Percentiles rank a stretch among this genome's conserved stretches.
phyloP scores from a whole-genome alignment of 2,888 invertebrate genomes.

The Mesorhabditis belari region DNA sequence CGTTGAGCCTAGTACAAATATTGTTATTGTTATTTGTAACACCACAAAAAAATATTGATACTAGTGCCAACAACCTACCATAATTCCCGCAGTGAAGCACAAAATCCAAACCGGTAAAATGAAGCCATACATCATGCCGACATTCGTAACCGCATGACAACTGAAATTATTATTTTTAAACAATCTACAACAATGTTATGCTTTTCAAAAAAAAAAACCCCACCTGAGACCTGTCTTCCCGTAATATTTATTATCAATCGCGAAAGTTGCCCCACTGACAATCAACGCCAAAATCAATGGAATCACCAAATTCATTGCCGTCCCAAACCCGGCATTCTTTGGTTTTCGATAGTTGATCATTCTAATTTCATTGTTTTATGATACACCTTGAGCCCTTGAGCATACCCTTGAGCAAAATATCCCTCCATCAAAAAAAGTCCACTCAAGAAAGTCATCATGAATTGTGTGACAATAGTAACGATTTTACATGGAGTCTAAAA shows the following conservation, averaged over 20 bases:
- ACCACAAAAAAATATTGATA: background rate
- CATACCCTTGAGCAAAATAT: constrained; percentile 31
- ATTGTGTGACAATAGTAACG: constrained; percentile 21
- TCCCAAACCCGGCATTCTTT: constrained; percentile 23
- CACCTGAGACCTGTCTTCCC: background rate
- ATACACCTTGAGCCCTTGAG: too few relatives aligned
- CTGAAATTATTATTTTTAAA: constrained; percentile 9
- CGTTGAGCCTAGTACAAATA: background rate
- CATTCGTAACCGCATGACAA: constrained; percentile 25
- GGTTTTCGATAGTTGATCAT: constrained; percentile 2
- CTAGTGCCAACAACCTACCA: too few relatives aligned
- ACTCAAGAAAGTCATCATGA: constrained; percentile 25
- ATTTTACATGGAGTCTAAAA: constrained; percentile 25
- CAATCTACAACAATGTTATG: too few relatives aligned
- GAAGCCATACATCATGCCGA: constrained; percentile 31
- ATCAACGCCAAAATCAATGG: background rate
- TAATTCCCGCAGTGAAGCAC: constrained; percentile 15
- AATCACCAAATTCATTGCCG: constrained; percentile 1
- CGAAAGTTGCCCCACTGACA: background rate
- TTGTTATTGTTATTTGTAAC: background rate
- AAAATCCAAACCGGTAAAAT: constrained; percentile 33
- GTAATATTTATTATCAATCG: background rate
- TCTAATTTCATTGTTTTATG: background rate
- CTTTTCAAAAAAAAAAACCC: too few relatives aligned
- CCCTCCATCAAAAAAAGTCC: constrained; percentile 27